phyloP scores from a whole-genome alignment of 2,797 vertebrate species.

The Synaphobranchus kaupii region DNA sequence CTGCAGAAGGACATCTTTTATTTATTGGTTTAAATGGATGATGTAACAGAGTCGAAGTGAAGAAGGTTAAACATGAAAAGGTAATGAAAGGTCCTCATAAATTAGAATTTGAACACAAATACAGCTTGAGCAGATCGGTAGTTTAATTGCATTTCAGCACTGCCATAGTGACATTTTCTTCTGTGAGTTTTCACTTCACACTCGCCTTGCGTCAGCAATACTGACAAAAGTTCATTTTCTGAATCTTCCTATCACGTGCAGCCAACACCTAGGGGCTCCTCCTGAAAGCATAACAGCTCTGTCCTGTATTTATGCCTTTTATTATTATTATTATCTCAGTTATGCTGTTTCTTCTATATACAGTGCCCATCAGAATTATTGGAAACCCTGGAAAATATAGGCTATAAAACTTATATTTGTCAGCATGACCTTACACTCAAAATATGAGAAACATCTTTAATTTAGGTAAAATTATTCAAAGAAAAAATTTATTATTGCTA shows the following conservation, averaged over 20 bases:
- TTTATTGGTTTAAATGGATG: neutral
- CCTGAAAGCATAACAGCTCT: neutral
- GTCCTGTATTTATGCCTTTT: neutral
- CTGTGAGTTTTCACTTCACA: neutral
- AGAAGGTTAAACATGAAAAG: neutral
- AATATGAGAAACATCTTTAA: too few relatives aligned
- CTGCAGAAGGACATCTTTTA: neutral
- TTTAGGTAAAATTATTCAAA: too few relatives aligned
- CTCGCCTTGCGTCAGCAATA: neutral
- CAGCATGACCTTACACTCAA: too few relatives aligned
- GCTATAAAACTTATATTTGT: too few relatives aligned
- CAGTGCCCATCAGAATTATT: too few relatives aligned
- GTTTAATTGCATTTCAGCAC: neutral
- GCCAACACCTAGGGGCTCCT: neutral
- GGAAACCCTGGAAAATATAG: too few relatives aligned
- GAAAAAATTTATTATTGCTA: too few relatives aligned
- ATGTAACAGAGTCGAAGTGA: neutral
- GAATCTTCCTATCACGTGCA: neutral
- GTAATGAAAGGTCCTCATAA: neutral
- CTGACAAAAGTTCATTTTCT: neutral
- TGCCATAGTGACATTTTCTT: neutral
- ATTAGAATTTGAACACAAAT: neutral
- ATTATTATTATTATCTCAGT: neutral
- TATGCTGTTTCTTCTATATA: too few relatives aligned
- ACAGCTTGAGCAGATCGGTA: neutral